Base-by-base conservation (phyloP, 2,888 invertebrate genomes). In the Mimas tiliae region DNA sequence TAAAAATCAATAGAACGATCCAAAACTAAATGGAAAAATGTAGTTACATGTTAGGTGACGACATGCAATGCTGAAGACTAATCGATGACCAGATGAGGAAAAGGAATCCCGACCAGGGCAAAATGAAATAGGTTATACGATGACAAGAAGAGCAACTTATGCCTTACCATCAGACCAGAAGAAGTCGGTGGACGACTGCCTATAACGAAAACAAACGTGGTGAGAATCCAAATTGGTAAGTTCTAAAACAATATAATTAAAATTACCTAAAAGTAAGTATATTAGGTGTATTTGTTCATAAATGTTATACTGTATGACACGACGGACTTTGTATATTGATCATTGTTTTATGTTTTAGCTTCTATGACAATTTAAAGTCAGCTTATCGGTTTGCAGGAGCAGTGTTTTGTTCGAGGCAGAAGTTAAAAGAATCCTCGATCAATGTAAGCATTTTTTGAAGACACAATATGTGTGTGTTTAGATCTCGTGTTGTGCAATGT, bases 101-200 rank as follows among this genome's bases (percentile, higher is more conserved):
- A 12, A n/a, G 3, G 55, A 38, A 12, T 19, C 42, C 42, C 19
- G 58, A 42, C 33, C 34, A 9, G 34, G 34, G 9, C 38, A 58
- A 12, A 11, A 58, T 19, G 58, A 42, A 16, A 55, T 9, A 16
- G 58, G 12, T 58, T 42, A 58, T 16, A 42, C 11, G 38, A 19
- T 19, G 19, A 19, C 19, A 16, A 16, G 12, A 58, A 38, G 38
- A 58, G 42, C 58, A 21, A 42, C 55, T 38, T 38, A 38, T 53
- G 19, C 19, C 42, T 58, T 58, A 58, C 58, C 58, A 58, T 58
- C 58, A 58, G 58, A 42, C 42, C 58, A 58, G 58, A 58, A 38
- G 58, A 58, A 19, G 42, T 58, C 42, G 42, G 19, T 58, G 16
- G 58, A 38, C 58, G 58, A 38, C 42, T 38, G 58, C 58, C 55